Evolutionary conservation across 2,797 vertebrate species (phyloP).

Genomic region (Karalla daura): DNA sequence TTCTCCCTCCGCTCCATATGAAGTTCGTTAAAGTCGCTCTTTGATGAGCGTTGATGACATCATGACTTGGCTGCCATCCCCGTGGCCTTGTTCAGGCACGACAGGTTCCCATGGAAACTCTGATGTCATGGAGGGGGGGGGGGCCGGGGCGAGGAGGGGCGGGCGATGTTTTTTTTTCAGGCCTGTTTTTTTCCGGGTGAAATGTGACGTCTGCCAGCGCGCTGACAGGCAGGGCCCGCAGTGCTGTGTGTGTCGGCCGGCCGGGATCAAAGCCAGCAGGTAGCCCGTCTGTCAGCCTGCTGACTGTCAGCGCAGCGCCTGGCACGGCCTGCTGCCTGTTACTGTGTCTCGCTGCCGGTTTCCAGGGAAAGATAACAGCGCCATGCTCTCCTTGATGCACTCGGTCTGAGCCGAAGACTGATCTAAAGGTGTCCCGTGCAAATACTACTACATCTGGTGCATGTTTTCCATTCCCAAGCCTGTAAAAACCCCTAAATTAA

Average conservation of each 20-base stretch:
- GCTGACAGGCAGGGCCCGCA: background rate
- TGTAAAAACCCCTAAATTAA: background rate
- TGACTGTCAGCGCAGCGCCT: background rate
- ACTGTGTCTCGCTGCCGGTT: background rate
- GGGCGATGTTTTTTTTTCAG: slow-evolving; percentile 9
- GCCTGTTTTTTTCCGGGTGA: slow-evolving; percentile 27
- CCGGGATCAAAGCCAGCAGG: slow-evolving; percentile 46
- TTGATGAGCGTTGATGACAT: slow-evolving; percentile 76
- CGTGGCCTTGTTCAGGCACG: slow-evolving; percentile 56
- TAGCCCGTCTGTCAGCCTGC: slow-evolving; percentile 25
- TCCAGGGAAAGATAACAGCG: slow-evolving; percentile 15
- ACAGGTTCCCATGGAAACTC: slow-evolving; percentile 75
- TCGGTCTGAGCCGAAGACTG: slow-evolving; percentile 3
- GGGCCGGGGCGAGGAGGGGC: slow-evolving; percentile 4
- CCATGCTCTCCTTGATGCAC: slow-evolving; percentile 5
- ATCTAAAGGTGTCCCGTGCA: background rate
- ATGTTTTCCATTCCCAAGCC: background rate
- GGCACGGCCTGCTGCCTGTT: slow-evolving; percentile 20
- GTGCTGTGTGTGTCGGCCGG: slow-evolving; percentile 43
- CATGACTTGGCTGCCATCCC: slow-evolving; percentile 69
- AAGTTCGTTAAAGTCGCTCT: slow-evolving; percentile 60
- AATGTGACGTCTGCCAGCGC: slow-evolving; percentile 48
- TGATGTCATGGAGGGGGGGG: slow-evolving; percentile 66
- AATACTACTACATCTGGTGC: background rate
- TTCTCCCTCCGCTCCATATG: slow-evolving; percentile 57